Evolutionary conservation across 2,113 vertebrate genomes (phyloP), one percentile per base, ranked within the genome.

Genomic region (Alligator sinensis): DNA sequence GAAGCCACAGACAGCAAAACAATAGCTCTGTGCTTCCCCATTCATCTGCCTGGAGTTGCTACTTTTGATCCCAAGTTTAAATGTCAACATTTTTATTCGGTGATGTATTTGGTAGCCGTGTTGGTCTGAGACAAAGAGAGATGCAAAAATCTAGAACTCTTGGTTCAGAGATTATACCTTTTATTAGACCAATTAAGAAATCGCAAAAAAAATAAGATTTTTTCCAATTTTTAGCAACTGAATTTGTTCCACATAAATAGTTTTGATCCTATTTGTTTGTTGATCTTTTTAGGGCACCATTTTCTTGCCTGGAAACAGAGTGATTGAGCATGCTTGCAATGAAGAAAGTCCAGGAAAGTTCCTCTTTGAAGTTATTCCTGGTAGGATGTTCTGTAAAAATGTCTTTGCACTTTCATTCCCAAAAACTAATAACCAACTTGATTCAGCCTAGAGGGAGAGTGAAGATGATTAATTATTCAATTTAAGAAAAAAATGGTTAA

Each of bases 301-400:
- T 98, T 98, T 98, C 94, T 97, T 99, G 90, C 98, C 99, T 88
- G 99, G 99, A 96, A 99, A 99, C 98, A 99, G 98, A 98, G 99
- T 99, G 62, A 96, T 98, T n/a, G 99, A 99, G 77, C 99, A 99
- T 97, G 98, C 98, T 25, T 98, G 97, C 98, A 99, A 98, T 96
- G 98, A 99, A 66, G 99, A 99, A 86, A 99, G 98, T 78, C 98
- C 98, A 30, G 99, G 99, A 30, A 99, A 99, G 96, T 99, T 99
- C 97, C 99, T 99, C 92, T 99, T 99, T 92, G 99, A 99, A 98
- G 98, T 99, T 94, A 92, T 99, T 98, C 98, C 99, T 99, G 99
- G 99, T 99, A 99, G 92, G 98, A 86, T 88, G 77, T 83, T 96
- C 93, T 95, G 58, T 22, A 82, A 62, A 87, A 92, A 88, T 87